phyloP scores from a whole-genome alignment of 2,113 vertebrate genomes.

The Plestiodon gilberti region DNA sequence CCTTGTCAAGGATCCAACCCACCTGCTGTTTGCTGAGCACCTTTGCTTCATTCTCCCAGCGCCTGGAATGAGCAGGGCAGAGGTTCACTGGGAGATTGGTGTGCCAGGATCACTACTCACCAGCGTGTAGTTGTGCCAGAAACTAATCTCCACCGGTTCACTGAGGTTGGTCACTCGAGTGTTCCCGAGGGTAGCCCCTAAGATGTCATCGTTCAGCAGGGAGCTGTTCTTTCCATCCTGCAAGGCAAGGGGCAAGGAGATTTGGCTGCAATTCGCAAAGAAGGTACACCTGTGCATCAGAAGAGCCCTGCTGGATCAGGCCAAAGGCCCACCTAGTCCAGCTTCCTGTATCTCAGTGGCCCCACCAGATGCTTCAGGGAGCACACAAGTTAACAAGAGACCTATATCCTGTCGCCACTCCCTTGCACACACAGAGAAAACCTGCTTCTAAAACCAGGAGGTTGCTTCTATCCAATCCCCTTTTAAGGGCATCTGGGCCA shows the following conservation, averaged over 20 bases:
- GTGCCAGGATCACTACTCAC: conserved; percentile 30
- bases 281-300: no score
- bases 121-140: conserved; percentile 61
- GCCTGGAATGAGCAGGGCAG: not conserved
- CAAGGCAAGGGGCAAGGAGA: not conserved
- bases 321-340: no score
- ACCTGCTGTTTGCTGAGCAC: no score
- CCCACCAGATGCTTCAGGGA: no score
- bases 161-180: not conserved
- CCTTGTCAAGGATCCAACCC: not conserved
- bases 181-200: conserved; percentile 56
- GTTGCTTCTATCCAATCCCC: no score
- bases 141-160: conserved; percentile 51
- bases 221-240: conserved; percentile 40
- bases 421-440: no score
- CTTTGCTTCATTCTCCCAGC: not conserved
- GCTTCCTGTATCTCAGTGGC: no score
- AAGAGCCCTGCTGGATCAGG: no score
- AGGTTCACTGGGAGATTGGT: fast-evolving
- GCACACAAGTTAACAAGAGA: no score
- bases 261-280: not conserved
- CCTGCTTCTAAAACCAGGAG: no score
- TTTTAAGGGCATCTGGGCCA: no score
- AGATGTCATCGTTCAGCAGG: conserved; percentile 58
- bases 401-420: no score